phyloP scores from a whole-genome alignment of 2,888 invertebrate species.

The Barypeithes pellucidus region DNA sequence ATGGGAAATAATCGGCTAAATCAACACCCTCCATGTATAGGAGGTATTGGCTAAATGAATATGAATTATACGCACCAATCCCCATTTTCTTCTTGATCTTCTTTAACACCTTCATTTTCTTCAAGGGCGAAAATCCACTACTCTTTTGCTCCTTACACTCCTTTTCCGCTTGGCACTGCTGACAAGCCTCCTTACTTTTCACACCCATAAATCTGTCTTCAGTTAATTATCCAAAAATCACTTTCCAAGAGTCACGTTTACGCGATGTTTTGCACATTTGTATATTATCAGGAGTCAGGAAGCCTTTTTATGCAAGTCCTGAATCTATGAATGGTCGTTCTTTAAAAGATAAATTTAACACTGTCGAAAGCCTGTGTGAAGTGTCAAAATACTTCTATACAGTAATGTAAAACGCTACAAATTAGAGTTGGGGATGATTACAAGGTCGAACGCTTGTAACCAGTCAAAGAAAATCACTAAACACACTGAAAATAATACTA shows the following conservation, averaged over 20 bases:
- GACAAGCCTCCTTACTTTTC: conserved; percentile 62
- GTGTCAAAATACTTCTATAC: not conserved
- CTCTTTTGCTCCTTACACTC: conserved; percentile 64
- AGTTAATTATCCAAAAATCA: conserved; percentile 22
- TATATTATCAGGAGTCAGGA: too few relatives aligned
- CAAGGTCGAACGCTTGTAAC: not conserved
- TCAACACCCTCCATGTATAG: not conserved
- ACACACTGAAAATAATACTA: not conserved
- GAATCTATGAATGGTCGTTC: too few relatives aligned
- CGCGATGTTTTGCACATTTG: not conserved
- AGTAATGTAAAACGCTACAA: not conserved
- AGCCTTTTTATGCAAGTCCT: not conserved
- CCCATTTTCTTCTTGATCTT: conserved; percentile 92
- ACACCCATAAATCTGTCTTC: conserved; percentile 66
- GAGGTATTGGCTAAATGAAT: too few relatives aligned
- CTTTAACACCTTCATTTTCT: conserved; percentile 92
- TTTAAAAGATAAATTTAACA: not conserved
- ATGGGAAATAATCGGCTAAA: too few relatives aligned
- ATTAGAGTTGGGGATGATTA: not conserved
- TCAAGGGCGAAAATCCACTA: conserved; percentile 71
- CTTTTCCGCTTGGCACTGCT: conserved; percentile 63
- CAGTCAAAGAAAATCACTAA: not conserved
- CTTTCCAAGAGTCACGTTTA: conserved; percentile 18
- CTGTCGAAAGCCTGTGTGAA: not conserved
- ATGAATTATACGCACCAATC: conserved; percentile 79